Base-by-base conservation (phyloP, 2,113 vertebrate genomes). In the Larimichthys polyactis region DNA sequence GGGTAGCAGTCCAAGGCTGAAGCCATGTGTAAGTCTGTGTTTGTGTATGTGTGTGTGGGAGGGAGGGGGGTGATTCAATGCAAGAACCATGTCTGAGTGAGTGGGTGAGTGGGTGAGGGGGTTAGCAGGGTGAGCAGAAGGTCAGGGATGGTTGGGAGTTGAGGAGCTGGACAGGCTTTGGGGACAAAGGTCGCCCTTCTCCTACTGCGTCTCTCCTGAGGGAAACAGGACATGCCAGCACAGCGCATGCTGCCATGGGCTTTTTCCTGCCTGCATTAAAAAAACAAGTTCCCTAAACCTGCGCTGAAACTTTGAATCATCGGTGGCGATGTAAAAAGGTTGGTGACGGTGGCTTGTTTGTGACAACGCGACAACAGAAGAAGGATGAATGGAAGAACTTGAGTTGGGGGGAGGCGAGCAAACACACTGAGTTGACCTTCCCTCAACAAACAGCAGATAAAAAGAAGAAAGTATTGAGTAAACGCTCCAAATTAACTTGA, bases 401-500 rank as follows among this genome's bases (percentile, higher is more conserved):
- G 62, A 51, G 4, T 19, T 8, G 57, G 57, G 49, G 49, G 40
- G 11, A 9, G 44, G 14, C 19, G 44, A 40, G 27, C 44, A 73
- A 81, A 74, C 40, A 49, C 1, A 29, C 58, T 49, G 27, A 62
- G 71, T 62, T 63, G 65, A 81, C 66, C 65, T 51, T 40, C 27
- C 16, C 59, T 70, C n/a, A 75, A 57, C 49, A 70, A 82, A 82
- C 79, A 75, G 11, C 22, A 16, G 46, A 75, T 54, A 57, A 36
- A 48, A 54, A 24, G 27, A 65, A 6, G 49, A 48, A 57, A 58
- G 27, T 57, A 49, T 69, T 8, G 51, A 73, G 9, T 20, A n/a
- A 71, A 63, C 12, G 46, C 16, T n/a, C 6, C 6, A 51, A n/a
- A 63, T 71, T 8, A 54, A 70, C 57, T 54, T 36, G 3, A 12